Evolutionary conservation across 2,113 vertebrate genomes (phyloP), one percentile per base, ranked within the genome.

Genomic region (Pholis gunnellus): DNA sequence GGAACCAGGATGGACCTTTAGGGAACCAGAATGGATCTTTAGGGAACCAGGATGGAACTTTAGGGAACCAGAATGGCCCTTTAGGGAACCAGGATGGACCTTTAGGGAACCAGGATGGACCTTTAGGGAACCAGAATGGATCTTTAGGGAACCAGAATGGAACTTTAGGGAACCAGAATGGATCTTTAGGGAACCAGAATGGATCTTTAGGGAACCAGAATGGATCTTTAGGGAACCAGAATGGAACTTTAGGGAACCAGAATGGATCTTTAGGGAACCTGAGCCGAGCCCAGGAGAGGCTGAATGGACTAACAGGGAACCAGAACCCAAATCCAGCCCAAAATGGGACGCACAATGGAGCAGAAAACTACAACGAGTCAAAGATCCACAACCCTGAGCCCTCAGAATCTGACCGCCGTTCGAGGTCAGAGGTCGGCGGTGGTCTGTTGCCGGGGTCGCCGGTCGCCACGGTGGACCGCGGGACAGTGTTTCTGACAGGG

Each of bases 401-500:
- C 1, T 57, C 27, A 6, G 40, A 3, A 9, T 7, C 31, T 1
- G 22, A 3, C 7, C 17, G 0, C 6, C 8, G 2, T 8, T 1
- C 2, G 7, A 68, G 48, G 65, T 68, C 22, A 9, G 25, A 27
- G 11, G 46, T 11, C 27, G 6, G 6, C 9, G 87, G 87, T 7
- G 56, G 0, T 1, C 86, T 94, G 65, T 66, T 68, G 31, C 93
- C 91, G 6, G 98, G 97, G 27, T 94, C 96, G 9, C 92, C 96
- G 0, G 82, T 96, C 0, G 93, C 91, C 18, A 94, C 96, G 0
- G 72, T 95, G n/a, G 94, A 97, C 25, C 91, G 89, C 17, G 96
- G 94, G 5, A 96, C 96, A 0, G 97, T 94, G 82, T 99, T 97
- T 72, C 91, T 99, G 48, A 97, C 96, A 0, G 98, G 98, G 0